Base-by-base conservation (phyloP, 2,888 invertebrate genomes). In the Kryphioiulus occultus region DNA sequence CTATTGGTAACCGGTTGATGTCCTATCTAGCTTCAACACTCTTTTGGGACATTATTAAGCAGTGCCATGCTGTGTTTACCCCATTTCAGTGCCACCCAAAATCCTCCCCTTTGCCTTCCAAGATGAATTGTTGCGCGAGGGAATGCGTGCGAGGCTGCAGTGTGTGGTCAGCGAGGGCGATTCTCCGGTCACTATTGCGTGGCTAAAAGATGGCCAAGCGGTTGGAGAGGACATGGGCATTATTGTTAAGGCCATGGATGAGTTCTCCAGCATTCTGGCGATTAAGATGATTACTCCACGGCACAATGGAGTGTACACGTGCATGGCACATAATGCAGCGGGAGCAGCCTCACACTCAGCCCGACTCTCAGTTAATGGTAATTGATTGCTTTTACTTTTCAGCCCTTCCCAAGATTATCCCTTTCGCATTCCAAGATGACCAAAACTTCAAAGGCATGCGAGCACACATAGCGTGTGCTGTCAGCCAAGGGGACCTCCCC, bases 71-170 rank as follows among this genome's bases (percentile, higher is more conserved):
- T 35, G 35, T 35, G 35, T 7, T 35, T 35, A 4, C 7, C 35
- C 2, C 7, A 86, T 89, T 89, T 95, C 95, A 96, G 95, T 95
- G 94, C 95, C 95, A 93, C 95, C 95, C 93, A 95, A 95, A 94
- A 95, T 96, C 94, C 95, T 95, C 94, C 95, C 95, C 93, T 95
- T 96, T 94, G 94, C 94, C 93, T 95, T 95, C 94, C 95, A 95
- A 90, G 94, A 94, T 47, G 89, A 89, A 90, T 94, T 95, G 87
- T 94, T 95, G n/a, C 95, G 95, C 91, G 95, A 95, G 90, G 95
- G 95, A 86, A 95, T 96, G 90, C 94, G 94, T 93, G 95, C 95
- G 78, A 95, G 95, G 68, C 94, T 95, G 88, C 94, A 94, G 89
- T 96, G 96, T 92, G 94, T 95, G 86, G 93, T 95, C 86, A 94